Conservation (phyloP, 2,888 invertebrate genomes). For the Cephalotes varians region DNA sequence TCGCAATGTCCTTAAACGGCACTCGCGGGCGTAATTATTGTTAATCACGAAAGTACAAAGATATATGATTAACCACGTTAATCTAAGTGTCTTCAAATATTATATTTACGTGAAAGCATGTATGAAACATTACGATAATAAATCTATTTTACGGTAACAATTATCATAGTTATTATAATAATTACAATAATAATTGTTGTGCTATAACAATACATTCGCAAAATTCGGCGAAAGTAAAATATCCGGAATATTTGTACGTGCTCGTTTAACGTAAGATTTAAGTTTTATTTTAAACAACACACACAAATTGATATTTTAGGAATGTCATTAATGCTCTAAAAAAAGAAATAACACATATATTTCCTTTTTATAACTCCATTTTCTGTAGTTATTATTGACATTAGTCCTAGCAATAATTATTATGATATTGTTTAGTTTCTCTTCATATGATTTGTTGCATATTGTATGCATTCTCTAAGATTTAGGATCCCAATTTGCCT, state of each 20-base stretch:
- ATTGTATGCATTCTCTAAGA: neutral
- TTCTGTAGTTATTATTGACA: neutral
- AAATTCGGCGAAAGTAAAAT: neutral
- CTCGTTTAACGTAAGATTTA: too few relatives aligned
- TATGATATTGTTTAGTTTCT: neutral
- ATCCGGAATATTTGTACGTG: too few relatives aligned
- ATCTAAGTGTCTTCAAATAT: conserved; percentile 11
- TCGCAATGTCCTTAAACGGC: conserved; percentile 34
- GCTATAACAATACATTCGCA: neutral
- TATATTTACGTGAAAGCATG: conserved; percentile 9
- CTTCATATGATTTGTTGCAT: neutral
- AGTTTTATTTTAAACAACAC: neutral
- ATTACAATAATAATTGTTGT: conserved; percentile 5
- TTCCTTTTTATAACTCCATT: neutral
- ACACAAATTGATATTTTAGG: neutral
- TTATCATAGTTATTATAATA: neutral
- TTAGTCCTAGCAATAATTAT: neutral
- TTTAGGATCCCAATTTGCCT: conserved; percentile 19
- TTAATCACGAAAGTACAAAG: conserved; percentile 31
- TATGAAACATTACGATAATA: conserved; percentile 9
- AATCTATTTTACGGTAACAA: conserved; percentile 13
- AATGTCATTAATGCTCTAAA: neutral
- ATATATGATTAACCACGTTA: conserved; percentile 13
- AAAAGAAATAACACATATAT: neutral
- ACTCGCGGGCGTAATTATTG: conserved; percentile 46